phyloP scores from a whole-genome alignment of 1,140 invertebrate genomes.

The Maconellicoccus hirsutus region DNA sequence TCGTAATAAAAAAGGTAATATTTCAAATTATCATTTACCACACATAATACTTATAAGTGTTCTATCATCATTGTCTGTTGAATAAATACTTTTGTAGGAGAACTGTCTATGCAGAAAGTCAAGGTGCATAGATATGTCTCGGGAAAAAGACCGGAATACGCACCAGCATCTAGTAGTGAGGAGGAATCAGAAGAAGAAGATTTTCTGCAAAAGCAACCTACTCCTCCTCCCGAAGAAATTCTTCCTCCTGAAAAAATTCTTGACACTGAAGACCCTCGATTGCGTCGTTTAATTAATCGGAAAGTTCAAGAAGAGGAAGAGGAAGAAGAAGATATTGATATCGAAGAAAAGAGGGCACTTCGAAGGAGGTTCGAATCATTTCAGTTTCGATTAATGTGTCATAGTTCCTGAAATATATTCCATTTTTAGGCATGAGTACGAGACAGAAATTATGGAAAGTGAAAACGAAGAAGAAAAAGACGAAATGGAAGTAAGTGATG shows the following conservation, averaged over 20 bases:
- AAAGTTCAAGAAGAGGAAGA: slow-evolving; percentile 33
- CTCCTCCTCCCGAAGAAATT: slow-evolving; percentile 19
- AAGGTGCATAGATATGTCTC: slow-evolving; percentile 90
- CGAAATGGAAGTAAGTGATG: slow-evolving; percentile 42
- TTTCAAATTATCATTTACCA: background rate
- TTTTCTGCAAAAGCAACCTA: slow-evolving; percentile 42
- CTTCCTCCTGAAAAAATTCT: slow-evolving; percentile 24
- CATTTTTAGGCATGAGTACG: slow-evolving; percentile 35
- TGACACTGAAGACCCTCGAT: slow-evolving; percentile 58
- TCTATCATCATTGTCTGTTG: background rate
- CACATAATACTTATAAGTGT: no score
- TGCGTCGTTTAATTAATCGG: slow-evolving; percentile 44
- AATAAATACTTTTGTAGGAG: slow-evolving; percentile 44
- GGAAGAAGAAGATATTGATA: slow-evolving; percentile 31
- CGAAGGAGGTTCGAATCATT: slow-evolving; percentile 30
- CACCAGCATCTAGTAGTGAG: slow-evolving; percentile 62
- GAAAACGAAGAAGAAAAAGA: slow-evolving; percentile 36
- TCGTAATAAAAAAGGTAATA: slow-evolving; percentile 80
- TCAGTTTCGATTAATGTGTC: background rate
- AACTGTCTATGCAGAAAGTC: slow-evolving; percentile 92
- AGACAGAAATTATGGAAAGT: slow-evolving; percentile 59
- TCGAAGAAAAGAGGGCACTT: slow-evolving; percentile 37
- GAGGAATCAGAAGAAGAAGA: slow-evolving; percentile 78
- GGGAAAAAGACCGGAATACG: slow-evolving; percentile 87
- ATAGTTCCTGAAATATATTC: background rate